A percentile compares a stretch with the other conserved stretches of the same genome.
These are phyloP conservation scores for Pampus argenteus DNA, from an alignment of 2,797 vertebrate species.

Conservation along the genomic window DNA sequence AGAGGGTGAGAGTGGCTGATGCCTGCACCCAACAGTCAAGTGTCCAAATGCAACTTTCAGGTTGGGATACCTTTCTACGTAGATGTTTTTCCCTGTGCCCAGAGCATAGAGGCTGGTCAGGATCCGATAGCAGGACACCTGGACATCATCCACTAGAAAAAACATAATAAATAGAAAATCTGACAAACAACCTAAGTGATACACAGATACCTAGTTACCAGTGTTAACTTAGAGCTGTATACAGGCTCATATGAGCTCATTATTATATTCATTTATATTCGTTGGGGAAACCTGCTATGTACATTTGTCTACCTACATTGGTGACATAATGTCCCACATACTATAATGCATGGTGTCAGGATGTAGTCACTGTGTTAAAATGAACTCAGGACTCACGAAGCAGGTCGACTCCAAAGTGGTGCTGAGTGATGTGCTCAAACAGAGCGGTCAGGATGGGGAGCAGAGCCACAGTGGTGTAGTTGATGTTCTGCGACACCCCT, in stretches of 20 bases:
- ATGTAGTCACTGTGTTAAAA: constrained; percentile 4
- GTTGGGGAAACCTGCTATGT: background rate
- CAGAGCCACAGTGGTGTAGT: constrained; percentile 96
- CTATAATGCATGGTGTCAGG: background rate
- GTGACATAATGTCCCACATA: background rate
- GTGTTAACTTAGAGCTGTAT: background rate
- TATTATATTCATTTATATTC: background rate
- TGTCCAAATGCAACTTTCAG: constrained; percentile 11
- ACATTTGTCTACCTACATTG: background rate
- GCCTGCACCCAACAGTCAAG: background rate
- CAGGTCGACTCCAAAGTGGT: constrained; percentile 95
- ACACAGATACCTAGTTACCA: background rate
- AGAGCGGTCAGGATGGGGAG: constrained; percentile 96
- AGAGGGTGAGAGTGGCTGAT: constrained; percentile 1
- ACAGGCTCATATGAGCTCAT: background rate
- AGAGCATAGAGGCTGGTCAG: constrained; percentile 95
- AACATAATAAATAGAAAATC: constrained; percentile 4
- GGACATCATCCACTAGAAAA: constrained; percentile 93
- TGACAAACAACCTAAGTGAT: background rate
- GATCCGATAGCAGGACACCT: constrained; percentile 97
- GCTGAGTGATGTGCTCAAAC: constrained; percentile 96
- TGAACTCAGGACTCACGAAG: constrained; percentile 88
- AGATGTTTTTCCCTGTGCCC: constrained; percentile 98
- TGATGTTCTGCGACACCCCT: constrained; percentile 98
- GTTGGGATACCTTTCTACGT: constrained; percentile 94